Percentiles rank a stretch among this genome's conserved stretches.
Evolutionary conservation across 37 sponge, comb jelly and placozoan genomes (phyloP).

Genomic region (Dysidea cf. avara): DNA sequence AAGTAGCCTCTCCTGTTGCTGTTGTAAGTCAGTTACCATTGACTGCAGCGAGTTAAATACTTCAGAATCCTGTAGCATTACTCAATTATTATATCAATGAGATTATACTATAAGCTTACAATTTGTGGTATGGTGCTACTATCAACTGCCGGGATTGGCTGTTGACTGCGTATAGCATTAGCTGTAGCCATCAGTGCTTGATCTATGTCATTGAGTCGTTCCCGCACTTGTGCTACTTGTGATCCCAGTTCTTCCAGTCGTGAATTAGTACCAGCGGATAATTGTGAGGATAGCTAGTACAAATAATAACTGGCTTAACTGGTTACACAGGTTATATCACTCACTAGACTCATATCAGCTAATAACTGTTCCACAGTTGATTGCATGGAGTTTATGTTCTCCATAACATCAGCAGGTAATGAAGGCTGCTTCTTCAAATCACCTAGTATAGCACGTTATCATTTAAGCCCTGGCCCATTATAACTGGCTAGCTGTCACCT

Average conservation of each 20-base stretch:
- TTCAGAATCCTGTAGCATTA: slow-evolving; percentile 1
- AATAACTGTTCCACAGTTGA: slow-evolving; percentile 53
- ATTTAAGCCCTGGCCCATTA: too few species aligned
- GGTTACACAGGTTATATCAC: neutral
- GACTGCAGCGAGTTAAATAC: slow-evolving; percentile 57
- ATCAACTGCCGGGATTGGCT: neutral
- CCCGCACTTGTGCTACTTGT: slow-evolving; percentile 77
- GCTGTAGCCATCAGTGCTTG: slow-evolving; percentile 68
- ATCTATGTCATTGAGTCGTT: slow-evolving; percentile 80
- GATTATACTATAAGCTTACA: too few species aligned
- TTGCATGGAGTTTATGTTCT: slow-evolving; percentile 60
- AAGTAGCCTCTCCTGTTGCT: slow-evolving; percentile 82
- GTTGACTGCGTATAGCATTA: slow-evolving; percentile 25
- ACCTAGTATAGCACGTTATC: slow-evolving; percentile 16
- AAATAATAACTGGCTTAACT: too few species aligned
- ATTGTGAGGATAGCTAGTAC: neutral
- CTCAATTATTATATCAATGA: too few species aligned
- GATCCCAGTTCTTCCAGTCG: slow-evolving; percentile 66
- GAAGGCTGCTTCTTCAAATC: slow-evolving; percentile 29
- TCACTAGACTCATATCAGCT: slow-evolving; percentile 57
- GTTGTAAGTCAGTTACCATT: slow-evolving; percentile 61
- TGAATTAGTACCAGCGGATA: neutral
- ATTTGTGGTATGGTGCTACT: too few species aligned
- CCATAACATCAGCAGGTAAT: slow-evolving; percentile 57
- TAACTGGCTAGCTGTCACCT: slow-evolving; percentile 24